Base-by-base conservation (phyloP, 2,797 vertebrate species). In the Hafferia zeledoni region DNA sequence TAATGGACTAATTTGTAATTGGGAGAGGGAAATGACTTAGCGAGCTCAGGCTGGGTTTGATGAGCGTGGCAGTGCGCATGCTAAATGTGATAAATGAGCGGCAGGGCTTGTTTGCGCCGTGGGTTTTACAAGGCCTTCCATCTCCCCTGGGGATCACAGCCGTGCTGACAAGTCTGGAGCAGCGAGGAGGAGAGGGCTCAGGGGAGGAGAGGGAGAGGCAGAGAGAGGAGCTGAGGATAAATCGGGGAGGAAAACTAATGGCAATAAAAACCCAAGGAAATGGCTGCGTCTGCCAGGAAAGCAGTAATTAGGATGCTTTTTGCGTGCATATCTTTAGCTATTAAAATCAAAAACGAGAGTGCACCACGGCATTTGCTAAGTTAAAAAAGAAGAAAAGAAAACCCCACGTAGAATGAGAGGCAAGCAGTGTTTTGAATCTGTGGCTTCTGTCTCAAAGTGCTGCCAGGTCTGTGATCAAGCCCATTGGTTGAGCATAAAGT, bases 1-100 rank as follows among this genome's bases (percentile, higher is more conserved):
- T 99, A 99, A 99, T 99, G 99, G 99, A 99, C 99, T 99, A 99
- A 99, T 99, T 99, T 99, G 99, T 99, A 99, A 99, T 99, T 99
- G 99, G 99, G 98, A 99, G 99, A 99, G 99, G 99, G 99, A 99
- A 99, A 99, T 99, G 98, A 98, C 98, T 98, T 98, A 98, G 98
- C 98, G 98, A 98, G 98, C 98, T 97, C 98, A 97, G 98, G 98
- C 98, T 98, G 98, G 98, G 98, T 98, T 98, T 98, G 98, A 98
- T 98, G 98, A 98, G 98, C 98, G 98, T 98, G 98, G 98, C 98
- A 98, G 98, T 98, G 98, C 98, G 97, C 98, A 98, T 98, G 98
- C 98, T 98, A 98, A 98, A 98, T 99, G 98, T 99, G 98, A 99
- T 98, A 99, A 99, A 99, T 99, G 98, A 99, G 98, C 97, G 94